A percentile compares a stretch with the other conserved stretches of the same genome.
These are phyloP conservation scores for Lasioglossum leucozonium DNA, from an alignment of 2,888 invertebrate species.

Conservation along the genomic window DNA sequence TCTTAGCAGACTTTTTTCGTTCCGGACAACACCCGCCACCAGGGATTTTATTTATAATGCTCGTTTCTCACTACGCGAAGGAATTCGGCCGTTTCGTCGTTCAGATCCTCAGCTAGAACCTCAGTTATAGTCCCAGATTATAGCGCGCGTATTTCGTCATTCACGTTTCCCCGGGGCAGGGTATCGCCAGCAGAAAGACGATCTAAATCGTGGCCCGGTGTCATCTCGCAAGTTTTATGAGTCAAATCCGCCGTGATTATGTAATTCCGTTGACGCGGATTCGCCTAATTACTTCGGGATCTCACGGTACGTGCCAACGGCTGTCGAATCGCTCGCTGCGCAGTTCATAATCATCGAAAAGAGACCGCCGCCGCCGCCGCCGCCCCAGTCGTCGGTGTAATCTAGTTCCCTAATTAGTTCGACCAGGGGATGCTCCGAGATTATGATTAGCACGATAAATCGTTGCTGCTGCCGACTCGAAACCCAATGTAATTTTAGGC, in stretches of 20 bases:
- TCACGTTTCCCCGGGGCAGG: constrained; percentile 18
- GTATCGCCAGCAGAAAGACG: constrained; percentile 29
- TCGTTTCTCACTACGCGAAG: background rate
- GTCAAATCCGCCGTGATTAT: constrained; percentile 49
- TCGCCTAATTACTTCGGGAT: constrained; percentile 78
- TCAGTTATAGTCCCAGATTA: background rate
- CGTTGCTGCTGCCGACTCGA: background rate
- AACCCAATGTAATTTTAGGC: background rate
- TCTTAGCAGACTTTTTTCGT: constrained; percentile 1
- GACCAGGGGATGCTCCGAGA: no score
- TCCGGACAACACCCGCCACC: background rate
- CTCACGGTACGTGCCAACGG: constrained; percentile 69
- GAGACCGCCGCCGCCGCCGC: background rate
- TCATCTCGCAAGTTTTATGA: constrained; percentile 56
- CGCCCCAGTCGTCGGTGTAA: background rate
- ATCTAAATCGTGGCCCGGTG: constrained; percentile 34
- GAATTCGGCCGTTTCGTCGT: constrained; percentile 10
- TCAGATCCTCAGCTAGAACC: background rate
- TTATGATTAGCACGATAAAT: constrained; percentile 1
- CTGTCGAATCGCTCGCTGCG: constrained; percentile 51
- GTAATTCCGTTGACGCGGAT: constrained; percentile 65
- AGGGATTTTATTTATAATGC: constrained; percentile 37
- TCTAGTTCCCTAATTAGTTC: constrained; percentile 9
- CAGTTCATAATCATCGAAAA: constrained; percentile 43
- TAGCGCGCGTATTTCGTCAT: constrained; percentile 27